Percentiles rank a stretch among this genome's conserved stretches.
Conservation (phyloP, 1,140 invertebrate genomes). For the Aphaenogaster floridana region DNA sequence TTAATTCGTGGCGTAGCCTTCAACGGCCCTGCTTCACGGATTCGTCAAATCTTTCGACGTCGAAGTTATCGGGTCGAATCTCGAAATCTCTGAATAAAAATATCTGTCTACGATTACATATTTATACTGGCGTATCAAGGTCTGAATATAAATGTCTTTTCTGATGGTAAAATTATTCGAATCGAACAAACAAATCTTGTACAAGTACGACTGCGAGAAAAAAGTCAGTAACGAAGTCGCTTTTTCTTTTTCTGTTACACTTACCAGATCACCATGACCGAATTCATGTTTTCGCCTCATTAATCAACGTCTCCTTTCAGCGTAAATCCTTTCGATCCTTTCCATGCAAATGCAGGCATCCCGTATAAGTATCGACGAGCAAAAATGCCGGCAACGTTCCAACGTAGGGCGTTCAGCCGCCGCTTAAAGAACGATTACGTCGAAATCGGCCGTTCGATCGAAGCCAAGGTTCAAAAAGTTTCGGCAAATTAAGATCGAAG, state of each 20-base stretch:
- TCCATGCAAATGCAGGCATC: constrained; percentile 31
- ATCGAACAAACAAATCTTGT: background rate
- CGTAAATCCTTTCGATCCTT: constrained; percentile 48
- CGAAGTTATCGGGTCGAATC: background rate
- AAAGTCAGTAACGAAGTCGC: background rate
- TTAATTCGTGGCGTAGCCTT: background rate
- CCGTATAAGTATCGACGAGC: constrained; percentile 31
- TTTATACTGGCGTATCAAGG: background rate
- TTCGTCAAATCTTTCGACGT: background rate
- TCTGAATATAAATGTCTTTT: background rate
- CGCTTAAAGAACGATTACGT: constrained; percentile 57
- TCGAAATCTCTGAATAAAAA: background rate
- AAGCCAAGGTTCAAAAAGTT: constrained; percentile 66
- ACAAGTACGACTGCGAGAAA: background rate
- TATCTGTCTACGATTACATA: background rate
- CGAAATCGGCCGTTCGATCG: constrained; percentile 62
- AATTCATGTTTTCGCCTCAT: constrained; percentile 46
- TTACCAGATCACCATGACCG: constrained; percentile 11
- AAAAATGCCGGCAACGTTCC: constrained; percentile 40
- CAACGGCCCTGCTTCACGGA: background rate
- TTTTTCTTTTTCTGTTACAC: background rate
- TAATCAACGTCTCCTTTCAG: constrained; percentile 45
- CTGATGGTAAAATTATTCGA: background rate
- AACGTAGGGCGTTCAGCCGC: background rate
- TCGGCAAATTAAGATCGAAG: constrained; percentile 44